Evolutionary conservation across 2,113 vertebrate genomes (phyloP), one percentile per base, ranked within the genome.

Genomic region (Coptodon bakossiorum): DNA sequence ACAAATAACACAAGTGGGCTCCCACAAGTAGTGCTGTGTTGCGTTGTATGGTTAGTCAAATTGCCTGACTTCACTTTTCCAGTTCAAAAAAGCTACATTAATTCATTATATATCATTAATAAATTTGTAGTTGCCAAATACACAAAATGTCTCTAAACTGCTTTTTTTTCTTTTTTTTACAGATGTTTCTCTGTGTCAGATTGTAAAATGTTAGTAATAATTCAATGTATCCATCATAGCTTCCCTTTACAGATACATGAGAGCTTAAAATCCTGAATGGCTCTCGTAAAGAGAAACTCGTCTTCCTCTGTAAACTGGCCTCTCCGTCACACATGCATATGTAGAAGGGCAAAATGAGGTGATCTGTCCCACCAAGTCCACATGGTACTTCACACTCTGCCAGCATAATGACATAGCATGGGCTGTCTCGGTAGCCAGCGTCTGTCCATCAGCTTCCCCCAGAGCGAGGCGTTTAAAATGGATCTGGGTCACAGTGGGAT

Each of bases 401-500:
- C 86, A 81, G 76, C 89, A 83, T 88, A 91, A 91, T 83, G 91
- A 86, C 83, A 82, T 43, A 22, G 84, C 68, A 11, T 1, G 34
- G 61, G 83, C 81, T 66, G 83, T 85, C 86, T 48, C 86, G 5
- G 4, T n/a, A 16, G 80, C 83, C 68, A 16, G 88, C 89, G 61
- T 91, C 92, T 87, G 91, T 91, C 90, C 90, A 6, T 92, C 92
- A 89, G 88, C 81, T 87, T 84, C 90, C 91, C 71, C 92, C 80
- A 66, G 82, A 93, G 92, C 19, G 50, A 91, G 83, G 40, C 83
- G 54, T 94, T 94, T 92, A 91, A 94, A 91, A 94, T 93, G 92
- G 93, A 95, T 94, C 93, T 95, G 89, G 94, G 94, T 94, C 92
- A 94, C 93, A 94, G 91, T 91, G 90, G 93, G 91, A 90, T 89